Base-by-base conservation (phyloP, 1,140 invertebrate species). In the Drosophila miranda region DNA sequence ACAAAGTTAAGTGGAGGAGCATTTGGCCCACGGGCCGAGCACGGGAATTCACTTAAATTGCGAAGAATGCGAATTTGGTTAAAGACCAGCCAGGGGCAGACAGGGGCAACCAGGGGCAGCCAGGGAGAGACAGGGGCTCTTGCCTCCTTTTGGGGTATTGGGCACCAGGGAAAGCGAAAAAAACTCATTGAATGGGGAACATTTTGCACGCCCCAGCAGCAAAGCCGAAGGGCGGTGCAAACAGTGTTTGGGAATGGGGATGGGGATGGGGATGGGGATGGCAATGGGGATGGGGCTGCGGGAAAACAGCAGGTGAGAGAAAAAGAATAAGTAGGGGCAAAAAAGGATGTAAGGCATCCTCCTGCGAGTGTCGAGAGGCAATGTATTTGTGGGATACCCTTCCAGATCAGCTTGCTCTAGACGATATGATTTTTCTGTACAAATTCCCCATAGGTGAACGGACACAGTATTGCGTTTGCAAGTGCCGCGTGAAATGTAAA, bases 11-110 rank as follows among this genome's bases (percentile, higher is more conserved):
- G 50, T 68, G 44, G 62, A 19, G 44, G 11, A 38, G 34, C 43
- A 34, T 67, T 68, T 44, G 34, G 50, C 43, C 64, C 51, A 51
- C 62, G 50, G 62, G 62, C 51, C 30, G 62, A 68, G 64, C 64
- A 46, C 62, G 67, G 64, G 64, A 68, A 68, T 68, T 68, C 64
- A 64, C 64, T 68, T 68, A 67, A 68, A 26, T 26, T 26, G 23
- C 23, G 23, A 1, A 26, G 23, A 26, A 68, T 68, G 64, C 64
- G 64, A 68, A 68, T 68, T 68, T 68, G 64, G 49, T 68, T 68
- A 68, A 68, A 53, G 64, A 49, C 50, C 64, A 28, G 52, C n/a
- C 14, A 13, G 48, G 6, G 14, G 3, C 11, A 3, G 9, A 1
- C 30, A 4, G 9, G 8, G 16, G 43, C 45, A n/a, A 3, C 16